Percentiles rank a stretch among this genome's conserved stretches.
These are phyloP conservation scores for Stratiomys singularior DNA, from an alignment of 2,888 invertebrate genomes.

Conservation along the genomic window DNA sequence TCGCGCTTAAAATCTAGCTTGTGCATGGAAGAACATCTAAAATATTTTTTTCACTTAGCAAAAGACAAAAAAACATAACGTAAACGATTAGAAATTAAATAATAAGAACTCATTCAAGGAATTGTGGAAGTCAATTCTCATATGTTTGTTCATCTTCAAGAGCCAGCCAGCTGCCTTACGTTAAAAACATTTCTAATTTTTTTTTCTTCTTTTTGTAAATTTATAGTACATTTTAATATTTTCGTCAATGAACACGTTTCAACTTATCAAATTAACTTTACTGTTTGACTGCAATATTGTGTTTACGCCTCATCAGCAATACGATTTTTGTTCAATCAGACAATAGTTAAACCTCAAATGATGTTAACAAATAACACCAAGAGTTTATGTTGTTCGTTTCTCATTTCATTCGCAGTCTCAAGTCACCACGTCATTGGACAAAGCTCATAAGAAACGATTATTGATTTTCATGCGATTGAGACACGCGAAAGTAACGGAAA, in stretches of 20 bases:
- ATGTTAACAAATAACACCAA: neutral
- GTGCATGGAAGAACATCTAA: conserved; percentile 45
- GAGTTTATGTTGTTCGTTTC: neutral
- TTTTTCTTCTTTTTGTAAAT: neutral
- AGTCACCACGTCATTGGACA: neutral
- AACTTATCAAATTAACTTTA: neutral
- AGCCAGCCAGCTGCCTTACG: conserved; percentile 34
- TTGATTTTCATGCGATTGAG: neutral
- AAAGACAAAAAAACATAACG: neutral
- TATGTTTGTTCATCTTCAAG: neutral
- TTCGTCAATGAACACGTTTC: neutral
- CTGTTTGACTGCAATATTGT: neutral
- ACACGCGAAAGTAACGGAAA: neutral
- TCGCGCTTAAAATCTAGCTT: conserved; percentile 29
- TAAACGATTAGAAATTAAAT: conserved; percentile 16
- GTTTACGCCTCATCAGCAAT: neutral
- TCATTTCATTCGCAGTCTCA: neutral
- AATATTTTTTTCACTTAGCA: neutral
- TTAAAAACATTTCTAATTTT: neutral
- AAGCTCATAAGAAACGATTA: neutral
- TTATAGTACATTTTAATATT: neutral
- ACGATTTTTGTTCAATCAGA: no score
- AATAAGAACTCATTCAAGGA: conserved; percentile 1
- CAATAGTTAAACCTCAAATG: neutral
- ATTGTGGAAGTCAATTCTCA: conserved; percentile 8